Base-by-base conservation (phyloP, 2,797 vertebrate species). In the Xenentodon cancila region DNA sequence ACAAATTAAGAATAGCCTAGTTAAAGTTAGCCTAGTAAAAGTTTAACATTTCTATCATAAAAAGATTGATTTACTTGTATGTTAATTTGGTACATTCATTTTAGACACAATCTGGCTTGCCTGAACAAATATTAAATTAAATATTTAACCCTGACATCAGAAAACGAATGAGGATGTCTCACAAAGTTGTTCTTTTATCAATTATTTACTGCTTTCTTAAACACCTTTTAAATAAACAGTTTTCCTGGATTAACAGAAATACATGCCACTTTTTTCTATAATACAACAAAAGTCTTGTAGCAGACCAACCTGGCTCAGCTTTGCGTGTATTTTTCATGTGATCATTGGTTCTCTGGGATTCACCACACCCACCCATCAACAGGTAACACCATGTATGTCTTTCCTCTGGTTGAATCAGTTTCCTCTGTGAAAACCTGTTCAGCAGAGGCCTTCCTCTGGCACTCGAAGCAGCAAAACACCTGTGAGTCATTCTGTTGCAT, bases 351-450 rank as follows among this genome's bases (percentile, higher is more conserved):
- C 37, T 62, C 34, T 37, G 61, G 76, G 66, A 66, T 70, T 77
- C 18, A 62, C 84, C n/a, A 1, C 9, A 18, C 15, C 30, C 15
- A 44, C 18, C 78, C 59, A 43, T 80, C 56, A 43, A 68, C 77
- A 83, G 80, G 77, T 85, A 87, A 58, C 57, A 68, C 90, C 85
- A 84, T 89, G 59, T 89, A 84, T 75, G 88, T 85, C 64, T 88
- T 89, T 88, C 88, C 88, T 87, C 79, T 64, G 37, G 68, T 49
- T 7, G 22, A 67, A 60, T 63, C 42, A 20, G 46, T 68, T 64
- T 84, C 57, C 57, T 75, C 59, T 22, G 15, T 16, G 3, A 18
- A 21, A 67, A 75, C 57, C 74, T 67, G 62, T 57, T 59, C 64
- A 48, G 40, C 37, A 60, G 49, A 84, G 77, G 81, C 68, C 77